Evolutionary conservation across 1,140 invertebrate genomes (phyloP).

Genomic region (Condylostylus longicornis): DNA sequence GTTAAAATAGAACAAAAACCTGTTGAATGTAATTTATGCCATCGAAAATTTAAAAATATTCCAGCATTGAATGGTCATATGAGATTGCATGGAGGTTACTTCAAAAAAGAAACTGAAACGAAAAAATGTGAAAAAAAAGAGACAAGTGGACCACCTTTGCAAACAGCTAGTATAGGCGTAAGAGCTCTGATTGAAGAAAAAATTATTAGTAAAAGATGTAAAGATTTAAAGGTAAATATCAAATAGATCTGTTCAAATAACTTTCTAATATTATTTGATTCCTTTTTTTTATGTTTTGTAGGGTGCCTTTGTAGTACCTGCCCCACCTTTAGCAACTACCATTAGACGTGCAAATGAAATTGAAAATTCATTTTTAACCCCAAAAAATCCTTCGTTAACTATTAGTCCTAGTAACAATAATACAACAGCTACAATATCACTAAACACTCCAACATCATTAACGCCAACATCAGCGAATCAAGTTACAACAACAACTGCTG

Average conservation of each 20-base stretch:
- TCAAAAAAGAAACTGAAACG: conserved; percentile 82
- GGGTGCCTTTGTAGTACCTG: conserved; percentile 30
- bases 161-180: conserved; percentile 75
- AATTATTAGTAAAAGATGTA: conserved; percentile 63
- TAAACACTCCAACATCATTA: conserved; percentile 13
- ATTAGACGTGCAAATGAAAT: conserved; percentile 25
- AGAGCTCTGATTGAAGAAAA: conserved; percentile 80
- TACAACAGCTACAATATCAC: conserved; percentile 11
- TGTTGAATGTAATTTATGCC: conserved; percentile 86
- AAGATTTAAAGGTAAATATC: conserved; percentile 28
- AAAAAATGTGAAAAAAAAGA: conserved; percentile 78
- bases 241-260: background rate
- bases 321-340: conserved; percentile 21
- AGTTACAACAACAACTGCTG: conserved; percentile 7
- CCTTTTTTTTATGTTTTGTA: conserved; percentile 7
- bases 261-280: background rate
- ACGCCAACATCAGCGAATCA: conserved; percentile 23
- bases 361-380: conserved; percentile 27
- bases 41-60: conserved; percentile 90
- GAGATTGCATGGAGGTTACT: conserved; percentile 89
- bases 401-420: conserved; percentile 6
- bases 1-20: conserved; percentile 51
- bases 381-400: conserved; percentile 12
- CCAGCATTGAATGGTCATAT: conserved; percentile 94
- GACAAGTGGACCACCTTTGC: conserved; percentile 58